Percentiles rank a stretch among this genome's conserved stretches.
phyloP scores from a whole-genome alignment of 2,797 vertebrate species.

The Acomys russatus region DNA sequence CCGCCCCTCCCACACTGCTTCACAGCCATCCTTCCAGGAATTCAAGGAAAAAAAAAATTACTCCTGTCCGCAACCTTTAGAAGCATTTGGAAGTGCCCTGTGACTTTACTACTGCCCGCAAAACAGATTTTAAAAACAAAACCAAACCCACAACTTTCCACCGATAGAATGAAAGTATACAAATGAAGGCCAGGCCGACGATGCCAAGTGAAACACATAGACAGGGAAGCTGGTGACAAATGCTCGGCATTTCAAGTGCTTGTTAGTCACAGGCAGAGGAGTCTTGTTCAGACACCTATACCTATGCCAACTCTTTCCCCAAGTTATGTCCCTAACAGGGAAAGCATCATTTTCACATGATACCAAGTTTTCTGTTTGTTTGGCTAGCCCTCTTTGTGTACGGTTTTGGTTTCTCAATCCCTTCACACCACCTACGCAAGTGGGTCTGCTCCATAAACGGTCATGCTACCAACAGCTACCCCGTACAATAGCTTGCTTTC shows the following conservation, averaged over 20 bases:
- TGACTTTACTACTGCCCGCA: neutral
- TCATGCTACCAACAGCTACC: neutral
- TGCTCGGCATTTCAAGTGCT: conserved; percentile 43
- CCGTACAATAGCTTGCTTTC: neutral
- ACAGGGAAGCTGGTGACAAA: conserved; percentile 28
- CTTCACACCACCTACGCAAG: neutral
- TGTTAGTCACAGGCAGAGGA: neutral
- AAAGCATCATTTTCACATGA: neutral
- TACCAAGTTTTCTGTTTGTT: neutral
- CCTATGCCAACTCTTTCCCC: neutral
- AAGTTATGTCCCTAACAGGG: neutral
- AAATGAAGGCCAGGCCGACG: conserved; percentile 26
- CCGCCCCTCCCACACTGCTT: neutral
- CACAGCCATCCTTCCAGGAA: neutral
- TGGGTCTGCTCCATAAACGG: neutral
- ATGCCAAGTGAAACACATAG: conserved; percentile 28
- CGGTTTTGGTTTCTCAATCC: neutral
- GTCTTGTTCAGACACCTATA: neutral
- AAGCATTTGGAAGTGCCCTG: neutral
- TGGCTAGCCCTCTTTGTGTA: neutral
- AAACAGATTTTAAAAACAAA: neutral
- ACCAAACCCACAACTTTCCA: neutral
- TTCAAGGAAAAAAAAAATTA: no score
- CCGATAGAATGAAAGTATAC: neutral
- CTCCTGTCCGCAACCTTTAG: neutral